Evolutionary conservation across 2,797 vertebrate genomes (phyloP), one percentile per base, ranked within the genome.

Genomic region (Todus mexicanus): DNA sequence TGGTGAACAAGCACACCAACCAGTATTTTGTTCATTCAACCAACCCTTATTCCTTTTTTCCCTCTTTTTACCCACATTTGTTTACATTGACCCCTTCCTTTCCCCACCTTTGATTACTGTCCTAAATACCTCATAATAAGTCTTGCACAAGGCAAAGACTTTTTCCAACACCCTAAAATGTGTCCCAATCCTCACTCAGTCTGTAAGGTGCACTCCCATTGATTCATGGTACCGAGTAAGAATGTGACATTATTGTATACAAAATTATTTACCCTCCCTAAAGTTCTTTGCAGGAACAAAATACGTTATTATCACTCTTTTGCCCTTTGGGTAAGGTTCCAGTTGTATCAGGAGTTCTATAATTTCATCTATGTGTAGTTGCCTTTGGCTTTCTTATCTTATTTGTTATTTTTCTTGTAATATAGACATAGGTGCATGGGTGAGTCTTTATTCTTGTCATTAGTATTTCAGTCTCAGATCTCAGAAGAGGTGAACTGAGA

Each of bases 131-230:
- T 15, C 20, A 42, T 22, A 7, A 5, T 29, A 61, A 63, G 3
- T 22, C 19, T 59, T 47, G 11, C 27, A 33, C 10, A 59, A 90
- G 15, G 5, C 16, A 72, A 76, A 81, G 23, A 23, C 17, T 18
- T 4, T 48, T 84, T 75, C 11, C 11, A 13, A 12, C 13, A 18
- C 9, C 4, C 6, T 6, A 11, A 6, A 56, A 40, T 6, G 5
- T 42, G 19, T 61, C 10, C 19, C 6, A 45, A 9, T 8, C 7
- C 17, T 26, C 1, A 2, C 11, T 3, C 25, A 31, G 25, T 51
- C 29, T 75, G 10, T 17, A 22, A 33, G 7, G 5, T 47, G 3
- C 0, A 0, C 6, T 57, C 15, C 11, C 8, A 12, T 17, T 71
- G 43, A 57, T 13, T 51, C 10, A 16, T 33, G 21, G 26, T 31